Percentiles rank a stretch among this genome's conserved stretches.
Evolutionary conservation across 2,113 vertebrate genomes (phyloP).

Genomic region (Tragelaphus buxtoni): DNA sequence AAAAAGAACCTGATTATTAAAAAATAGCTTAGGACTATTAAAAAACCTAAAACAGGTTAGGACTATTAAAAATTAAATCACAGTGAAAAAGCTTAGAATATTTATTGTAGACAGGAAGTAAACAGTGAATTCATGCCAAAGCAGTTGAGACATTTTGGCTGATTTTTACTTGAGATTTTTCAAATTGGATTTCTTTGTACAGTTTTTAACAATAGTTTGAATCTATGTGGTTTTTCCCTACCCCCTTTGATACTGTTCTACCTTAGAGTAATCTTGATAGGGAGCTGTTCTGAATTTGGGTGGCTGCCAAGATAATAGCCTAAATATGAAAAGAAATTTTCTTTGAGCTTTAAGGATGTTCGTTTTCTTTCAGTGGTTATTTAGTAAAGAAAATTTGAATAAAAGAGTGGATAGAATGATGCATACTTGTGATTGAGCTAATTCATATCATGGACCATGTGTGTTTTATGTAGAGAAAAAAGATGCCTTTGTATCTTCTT

Average conservation of each 20-base stretch:
- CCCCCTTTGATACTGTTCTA: neutral
- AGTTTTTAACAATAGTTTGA: neutral
- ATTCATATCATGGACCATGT: neutral
- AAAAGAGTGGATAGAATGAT: neutral
- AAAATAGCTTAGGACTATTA: neutral
- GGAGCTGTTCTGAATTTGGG: neutral
- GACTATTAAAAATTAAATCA: neutral
- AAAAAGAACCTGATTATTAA: neutral
- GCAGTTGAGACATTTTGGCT: neutral
- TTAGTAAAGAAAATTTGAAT: neutral
- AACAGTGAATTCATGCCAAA: neutral
- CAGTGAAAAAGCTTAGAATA: neutral
- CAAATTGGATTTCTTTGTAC: neutral
- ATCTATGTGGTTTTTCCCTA: neutral
- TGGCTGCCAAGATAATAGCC: neutral
- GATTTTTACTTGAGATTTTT: neutral
- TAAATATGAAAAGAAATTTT: neutral
- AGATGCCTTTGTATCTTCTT: neutral
- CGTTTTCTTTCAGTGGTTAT: neutral
- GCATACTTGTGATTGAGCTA: neutral
- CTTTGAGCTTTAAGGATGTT: neutral
- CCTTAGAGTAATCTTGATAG: neutral
- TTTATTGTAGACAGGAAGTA: neutral
- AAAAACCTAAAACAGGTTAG: too few species aligned
- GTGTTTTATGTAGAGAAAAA: neutral